Base-by-base conservation (phyloP, 2,797 vertebrate genomes). In the Melanotaenia boesemani region DNA sequence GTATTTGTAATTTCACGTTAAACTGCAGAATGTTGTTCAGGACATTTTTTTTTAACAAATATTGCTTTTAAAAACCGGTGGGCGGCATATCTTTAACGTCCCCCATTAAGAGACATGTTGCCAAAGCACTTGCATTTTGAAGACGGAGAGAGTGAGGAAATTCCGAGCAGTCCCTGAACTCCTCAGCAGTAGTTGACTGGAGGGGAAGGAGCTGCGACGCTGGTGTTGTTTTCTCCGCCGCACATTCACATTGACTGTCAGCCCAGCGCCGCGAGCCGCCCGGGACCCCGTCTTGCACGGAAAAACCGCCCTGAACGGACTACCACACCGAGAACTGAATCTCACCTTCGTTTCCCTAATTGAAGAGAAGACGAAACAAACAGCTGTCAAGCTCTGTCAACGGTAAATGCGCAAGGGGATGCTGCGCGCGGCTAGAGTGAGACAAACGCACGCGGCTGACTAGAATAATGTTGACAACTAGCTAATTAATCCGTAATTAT, bases 401-500 rank as follows among this genome's bases (percentile, higher is more conserved):
- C 20, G 59, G 74, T 63, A 32, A 67, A 66, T 73, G 75, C 63
- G 84, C 73, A 80, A 30, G 81, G 70, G 59, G 67, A 85, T 85
- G 87, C 68, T 79, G 41, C 36, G 74, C 80, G 76, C 77, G 79
- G 67, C 61, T 59, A 37, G 5, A 46, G 66, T 13, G 82, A 48
- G 44, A 63, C 59, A 81, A 71, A 64, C 67, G 78, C 85, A 80
- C 88, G 85, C 86, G 71, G 79, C 76, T 76, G 61, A 75, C 81
- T 76, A 76, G 79, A 50, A 22, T n/a, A 20, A 70, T 86, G 76
- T 57, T 79, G 76, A 87, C 85, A 66, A 86, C 85, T 73, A 46
- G 83, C 77, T 70, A 82, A 86, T 89, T 77, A 90, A 82, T 58
- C 30, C 20, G 73, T 85, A 79, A 84, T 91, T 84, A 77, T 81